Evolutionary conservation across 2,888 invertebrate species (phyloP).

Genomic region (Campaea margaritaria): DNA sequence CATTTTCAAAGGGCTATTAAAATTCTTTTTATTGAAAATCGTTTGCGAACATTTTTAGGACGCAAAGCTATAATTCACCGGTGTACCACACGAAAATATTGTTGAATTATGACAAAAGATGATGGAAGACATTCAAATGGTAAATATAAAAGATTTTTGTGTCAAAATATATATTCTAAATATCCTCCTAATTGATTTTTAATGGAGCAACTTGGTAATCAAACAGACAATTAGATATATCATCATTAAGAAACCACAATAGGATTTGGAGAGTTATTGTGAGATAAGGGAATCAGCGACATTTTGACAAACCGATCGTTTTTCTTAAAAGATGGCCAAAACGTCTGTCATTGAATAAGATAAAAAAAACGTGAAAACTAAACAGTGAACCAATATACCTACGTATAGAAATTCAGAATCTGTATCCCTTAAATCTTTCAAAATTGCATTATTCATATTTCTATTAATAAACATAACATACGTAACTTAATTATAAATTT

Average conservation of each 20-base stretch:
- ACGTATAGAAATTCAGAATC: too few relatives aligned
- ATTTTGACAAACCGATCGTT: too few relatives aligned
- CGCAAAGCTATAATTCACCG: slow-evolving; percentile 55
- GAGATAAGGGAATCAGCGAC: too few relatives aligned
- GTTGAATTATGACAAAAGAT: slow-evolving; percentile 43
- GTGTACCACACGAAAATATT: slow-evolving; percentile 49
- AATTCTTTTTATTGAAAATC: slow-evolving; percentile 74
- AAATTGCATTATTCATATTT: too few relatives aligned
- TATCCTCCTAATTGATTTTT: slow-evolving; percentile 8
- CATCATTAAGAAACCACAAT: too few relatives aligned
- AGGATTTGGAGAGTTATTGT: too few relatives aligned
- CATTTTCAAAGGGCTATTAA: slow-evolving; percentile 80
- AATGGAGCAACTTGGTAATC: not conserved
- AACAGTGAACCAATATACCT: too few relatives aligned
- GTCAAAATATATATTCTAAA: slow-evolving; percentile 15
- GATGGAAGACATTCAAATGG: slow-evolving; percentile 38
- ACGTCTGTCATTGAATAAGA: too few relatives aligned
- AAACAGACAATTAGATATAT: too few relatives aligned
- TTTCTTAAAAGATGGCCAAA: too few relatives aligned
- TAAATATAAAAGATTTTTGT: slow-evolving; percentile 31
- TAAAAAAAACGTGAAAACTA: too few relatives aligned
- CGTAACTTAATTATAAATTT: not conserved
- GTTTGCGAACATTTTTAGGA: slow-evolving; percentile 61
- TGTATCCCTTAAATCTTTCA: too few relatives aligned
- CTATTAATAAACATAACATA: not conserved